Evolutionary conservation across 1,140 invertebrate species (phyloP).

Genomic region (Lepidurus apus): DNA sequence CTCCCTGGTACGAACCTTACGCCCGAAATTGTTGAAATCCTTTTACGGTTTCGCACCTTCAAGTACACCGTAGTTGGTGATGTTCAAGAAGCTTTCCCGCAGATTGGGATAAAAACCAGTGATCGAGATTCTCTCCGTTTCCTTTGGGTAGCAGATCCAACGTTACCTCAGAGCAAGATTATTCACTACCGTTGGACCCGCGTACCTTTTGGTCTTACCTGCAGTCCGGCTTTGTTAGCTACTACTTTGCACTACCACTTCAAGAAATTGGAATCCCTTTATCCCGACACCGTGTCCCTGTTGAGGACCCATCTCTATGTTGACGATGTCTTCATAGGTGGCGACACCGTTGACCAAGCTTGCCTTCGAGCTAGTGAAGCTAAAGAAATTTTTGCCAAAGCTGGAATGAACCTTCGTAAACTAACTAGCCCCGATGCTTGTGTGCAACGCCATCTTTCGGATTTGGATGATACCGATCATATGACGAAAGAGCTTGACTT

Average conservation of each 20-base stretch:
- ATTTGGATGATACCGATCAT: neutral
- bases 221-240: constrained; percentile 16
- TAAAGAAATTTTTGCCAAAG: constrained; percentile 36
- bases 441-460: neutral
- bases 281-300: neutral
- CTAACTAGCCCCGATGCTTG: constrained; percentile 39
- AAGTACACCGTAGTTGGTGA: constrained; percentile 38
- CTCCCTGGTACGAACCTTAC: neutral
- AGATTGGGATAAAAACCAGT: neutral
- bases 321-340: neutral
- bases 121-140: neutral
- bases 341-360: constrained; percentile 15
- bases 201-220: constrained; percentile 12
- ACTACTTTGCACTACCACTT: constrained; percentile 30
- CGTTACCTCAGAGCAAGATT: neutral
- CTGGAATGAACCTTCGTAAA: constrained; percentile 40
- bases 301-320: constrained; percentile 3
- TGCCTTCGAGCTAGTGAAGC: constrained; percentile 35
- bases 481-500: neutral
- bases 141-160: neutral
- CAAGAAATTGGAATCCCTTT: neutral
- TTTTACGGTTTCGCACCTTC: neutral
- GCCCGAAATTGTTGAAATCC: neutral
- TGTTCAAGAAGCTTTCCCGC: neutral
- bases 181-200: neutral